Evolutionary conservation across 2,113 vertebrate genomes (phyloP).

Genomic region (Petromus typicus): DNA sequence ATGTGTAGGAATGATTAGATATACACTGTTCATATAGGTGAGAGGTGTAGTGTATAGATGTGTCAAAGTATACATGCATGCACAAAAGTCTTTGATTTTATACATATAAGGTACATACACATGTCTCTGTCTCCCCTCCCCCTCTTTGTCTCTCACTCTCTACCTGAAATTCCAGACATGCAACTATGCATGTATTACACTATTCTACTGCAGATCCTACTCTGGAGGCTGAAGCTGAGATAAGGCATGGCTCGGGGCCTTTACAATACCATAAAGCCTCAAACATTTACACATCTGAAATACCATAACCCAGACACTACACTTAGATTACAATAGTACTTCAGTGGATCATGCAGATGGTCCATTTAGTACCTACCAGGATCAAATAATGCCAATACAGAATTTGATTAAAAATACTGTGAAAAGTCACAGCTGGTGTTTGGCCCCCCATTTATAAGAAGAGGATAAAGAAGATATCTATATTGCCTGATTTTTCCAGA

Average conservation of each 20-base stretch:
- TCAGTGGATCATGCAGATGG: slow-evolving; percentile 1
- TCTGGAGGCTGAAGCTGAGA: slow-evolving; percentile 52
- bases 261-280: slow-evolving; percentile 41
- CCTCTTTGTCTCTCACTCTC: background rate
- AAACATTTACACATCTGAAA: slow-evolving; percentile 66
- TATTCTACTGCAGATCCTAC: slow-evolving; percentile 1
- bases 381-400: slow-evolving; percentile 30
- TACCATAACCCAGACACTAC: slow-evolving; percentile 24
- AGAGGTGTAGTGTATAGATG: background rate
- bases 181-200: background rate
- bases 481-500: slow-evolving; percentile 9
- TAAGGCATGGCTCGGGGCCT: slow-evolving; percentile 54
- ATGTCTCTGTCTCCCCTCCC: background rate
- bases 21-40: background rate
- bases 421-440: slow-evolving; percentile 27
- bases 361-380: background rate
- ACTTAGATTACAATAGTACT: slow-evolving; percentile 17
- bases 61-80: background rate
- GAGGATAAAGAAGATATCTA: background rate
- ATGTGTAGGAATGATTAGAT: background rate
- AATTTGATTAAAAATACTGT: background rate
- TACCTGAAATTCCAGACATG: slow-evolving; percentile 42
- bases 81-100: background rate
- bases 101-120: background rate
- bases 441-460: background rate